Percentiles rank a stretch among this genome's conserved stretches.
Conservation (phyloP, 1,140 invertebrate genomes). For the Habropoda laboriosa region DNA sequence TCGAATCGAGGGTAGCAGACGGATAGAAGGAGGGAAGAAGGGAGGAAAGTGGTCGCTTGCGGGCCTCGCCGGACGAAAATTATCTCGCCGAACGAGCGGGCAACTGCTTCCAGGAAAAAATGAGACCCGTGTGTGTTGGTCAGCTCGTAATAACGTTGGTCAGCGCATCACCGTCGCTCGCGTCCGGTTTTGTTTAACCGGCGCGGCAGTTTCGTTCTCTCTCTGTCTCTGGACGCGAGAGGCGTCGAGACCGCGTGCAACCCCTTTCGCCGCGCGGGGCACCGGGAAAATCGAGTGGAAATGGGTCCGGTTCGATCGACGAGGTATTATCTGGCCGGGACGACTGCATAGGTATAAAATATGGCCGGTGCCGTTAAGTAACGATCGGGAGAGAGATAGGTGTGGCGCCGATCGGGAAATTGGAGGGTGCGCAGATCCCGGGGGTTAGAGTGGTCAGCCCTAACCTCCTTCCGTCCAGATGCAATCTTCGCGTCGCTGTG, state of each 20-base stretch:
- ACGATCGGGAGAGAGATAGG: conserved; percentile 66
- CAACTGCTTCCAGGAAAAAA: conserved; percentile 73
- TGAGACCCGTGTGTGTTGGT: conserved; percentile 53
- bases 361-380: conserved; percentile 60
- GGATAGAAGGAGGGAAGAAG: too few relatives aligned
- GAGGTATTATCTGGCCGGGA: conserved; percentile 56
- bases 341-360: conserved; percentile 66
- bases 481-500: conserved; percentile 7
- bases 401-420: conserved; percentile 69
- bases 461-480: too few relatives aligned
- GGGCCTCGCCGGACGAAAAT: conserved; percentile 61
- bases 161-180: conserved; percentile 60
- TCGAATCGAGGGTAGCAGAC: too few relatives aligned
- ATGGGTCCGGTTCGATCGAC: too few relatives aligned
- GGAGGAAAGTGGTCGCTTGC: neutral
- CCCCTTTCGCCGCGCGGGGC: too few relatives aligned
- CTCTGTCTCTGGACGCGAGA: too few relatives aligned
- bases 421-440: conserved; percentile 67
- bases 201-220: too few relatives aligned
- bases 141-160: conserved; percentile 47
- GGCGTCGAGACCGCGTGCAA: too few relatives aligned
- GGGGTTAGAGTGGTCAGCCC: too few relatives aligned
- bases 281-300: too few relatives aligned
- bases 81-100: conserved; percentile 67
- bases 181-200: conserved; percentile 58